Evolutionary conservation across 2,888 invertebrate species (phyloP).

Genomic region (Fragum fragum): DNA sequence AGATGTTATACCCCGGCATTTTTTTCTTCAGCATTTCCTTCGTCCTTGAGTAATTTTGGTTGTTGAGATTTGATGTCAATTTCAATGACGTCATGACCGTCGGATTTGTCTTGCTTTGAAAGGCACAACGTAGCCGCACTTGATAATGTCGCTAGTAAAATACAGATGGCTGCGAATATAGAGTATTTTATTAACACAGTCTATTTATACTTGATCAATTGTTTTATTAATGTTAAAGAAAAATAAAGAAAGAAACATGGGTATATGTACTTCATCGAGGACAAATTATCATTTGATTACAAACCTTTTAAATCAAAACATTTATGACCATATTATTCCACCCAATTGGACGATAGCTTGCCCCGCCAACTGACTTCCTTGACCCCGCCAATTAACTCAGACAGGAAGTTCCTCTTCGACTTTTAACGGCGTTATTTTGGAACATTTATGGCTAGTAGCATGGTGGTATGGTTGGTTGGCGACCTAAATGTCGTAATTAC

Average conservation of each 20-base stretch:
- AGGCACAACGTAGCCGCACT: conserved; percentile 6
- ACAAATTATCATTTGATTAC: background rate
- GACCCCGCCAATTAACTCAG: no score
- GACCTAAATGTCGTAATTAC: no score
- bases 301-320: no score
- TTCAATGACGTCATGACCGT: background rate
- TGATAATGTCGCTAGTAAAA: conserved; percentile 17
- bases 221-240: background rate
- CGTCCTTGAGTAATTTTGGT: background rate
- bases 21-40: background rate
- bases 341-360: no score
- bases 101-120: background rate
- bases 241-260: background rate
- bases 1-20: no score
- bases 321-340: no score
- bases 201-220: background rate
- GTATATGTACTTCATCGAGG: background rate
- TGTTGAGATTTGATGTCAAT: background rate
- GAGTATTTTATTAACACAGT: no score
- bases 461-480: no score
- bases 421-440: no score
- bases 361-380: no score
- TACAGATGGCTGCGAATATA: conserved; percentile 14
- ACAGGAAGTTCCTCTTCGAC: no score
- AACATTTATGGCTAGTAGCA: no score